Percentiles rank a stretch among this genome's conserved stretches.
These are phyloP conservation scores for Syngnathus typhle DNA, from an alignment of 2,113 vertebrate species.

Conservation along the genomic window DNA sequence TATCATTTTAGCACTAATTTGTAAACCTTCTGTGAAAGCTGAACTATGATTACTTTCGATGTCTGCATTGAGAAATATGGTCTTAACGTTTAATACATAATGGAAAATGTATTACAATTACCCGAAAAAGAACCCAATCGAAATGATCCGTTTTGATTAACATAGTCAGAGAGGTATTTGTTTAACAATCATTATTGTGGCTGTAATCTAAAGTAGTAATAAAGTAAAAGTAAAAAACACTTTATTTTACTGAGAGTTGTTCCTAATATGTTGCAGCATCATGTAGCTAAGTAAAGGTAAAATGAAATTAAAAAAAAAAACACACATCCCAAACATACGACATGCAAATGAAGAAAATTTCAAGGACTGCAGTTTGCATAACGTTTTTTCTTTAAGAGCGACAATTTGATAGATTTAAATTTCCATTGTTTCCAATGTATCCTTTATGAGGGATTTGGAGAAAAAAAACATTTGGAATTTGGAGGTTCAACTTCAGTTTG, in stretches of 20 bases:
- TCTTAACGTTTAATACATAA: not conserved
- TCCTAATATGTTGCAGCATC: too few relatives aligned
- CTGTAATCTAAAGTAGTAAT: not conserved
- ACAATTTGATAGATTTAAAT: not conserved
- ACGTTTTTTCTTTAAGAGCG: too few relatives aligned
- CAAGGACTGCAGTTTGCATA: too few relatives aligned
- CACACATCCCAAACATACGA: too few relatives aligned
- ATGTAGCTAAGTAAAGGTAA: too few relatives aligned
- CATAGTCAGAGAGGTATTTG: not conserved
- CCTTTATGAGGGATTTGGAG: not conserved
- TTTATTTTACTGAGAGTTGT: too few relatives aligned
- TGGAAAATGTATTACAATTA: not conserved
- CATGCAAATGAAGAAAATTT: too few relatives aligned
- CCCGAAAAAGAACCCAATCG: not conserved
- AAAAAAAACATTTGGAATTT: not conserved
- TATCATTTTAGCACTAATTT: slow-evolving; percentile 1
- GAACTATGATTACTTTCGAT: not conserved
- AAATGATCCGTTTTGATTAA: not conserved
- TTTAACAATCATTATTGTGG: not conserved
- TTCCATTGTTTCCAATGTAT: not conserved
- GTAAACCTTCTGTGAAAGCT: not conserved
- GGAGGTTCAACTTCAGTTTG: not conserved
- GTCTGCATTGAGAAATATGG: not conserved
- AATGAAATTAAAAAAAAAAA: too few relatives aligned
- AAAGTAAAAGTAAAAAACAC: too few relatives aligned